Conservation (phyloP, 2,888 invertebrate genomes). For the Apotomis betuletana region DNA sequence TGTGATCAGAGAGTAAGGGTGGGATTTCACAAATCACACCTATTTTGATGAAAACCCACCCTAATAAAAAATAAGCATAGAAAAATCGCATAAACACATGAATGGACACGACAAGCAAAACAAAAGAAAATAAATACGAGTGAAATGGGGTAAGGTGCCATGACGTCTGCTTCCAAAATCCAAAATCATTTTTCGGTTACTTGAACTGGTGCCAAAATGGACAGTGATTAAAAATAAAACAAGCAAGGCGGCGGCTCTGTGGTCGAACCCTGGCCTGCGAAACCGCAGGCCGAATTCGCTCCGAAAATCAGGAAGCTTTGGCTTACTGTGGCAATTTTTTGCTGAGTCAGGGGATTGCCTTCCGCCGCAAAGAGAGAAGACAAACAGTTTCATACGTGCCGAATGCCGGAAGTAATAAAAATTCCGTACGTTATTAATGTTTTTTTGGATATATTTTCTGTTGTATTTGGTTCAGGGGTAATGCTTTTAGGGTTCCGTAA, state of each 20-base stretch:
- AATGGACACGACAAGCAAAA: too few species aligned
- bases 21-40: too few species aligned
- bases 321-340: constrained; percentile 59
- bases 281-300: constrained; percentile 62
- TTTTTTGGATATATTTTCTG: constrained; percentile 10
- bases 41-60: too few species aligned
- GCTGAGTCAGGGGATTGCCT: constrained; percentile 53
- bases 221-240: constrained; percentile 17
- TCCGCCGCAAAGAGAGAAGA: constrained; percentile 53
- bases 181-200: too few species aligned
- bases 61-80: too few species aligned
- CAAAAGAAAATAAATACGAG: too few species aligned
- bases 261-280: constrained; percentile 46
- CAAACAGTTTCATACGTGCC: constrained; percentile 37
- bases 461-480: neutral
- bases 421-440: constrained; percentile 18
- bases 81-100: too few species aligned
- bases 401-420: constrained; percentile 36
- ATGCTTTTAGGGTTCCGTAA: neutral
- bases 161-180: too few species aligned
- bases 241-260: constrained; percentile 15
- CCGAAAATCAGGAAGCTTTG: constrained; percentile 57
- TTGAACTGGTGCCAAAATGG: neutral
- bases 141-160: too few species aligned
- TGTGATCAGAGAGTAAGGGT: too few species aligned